A percentile compares a stretch with the other conserved stretches of the same genome.
Conservation (phyloP, 1,140 invertebrate genomes). For the Leguminivora glycinivorella region DNA sequence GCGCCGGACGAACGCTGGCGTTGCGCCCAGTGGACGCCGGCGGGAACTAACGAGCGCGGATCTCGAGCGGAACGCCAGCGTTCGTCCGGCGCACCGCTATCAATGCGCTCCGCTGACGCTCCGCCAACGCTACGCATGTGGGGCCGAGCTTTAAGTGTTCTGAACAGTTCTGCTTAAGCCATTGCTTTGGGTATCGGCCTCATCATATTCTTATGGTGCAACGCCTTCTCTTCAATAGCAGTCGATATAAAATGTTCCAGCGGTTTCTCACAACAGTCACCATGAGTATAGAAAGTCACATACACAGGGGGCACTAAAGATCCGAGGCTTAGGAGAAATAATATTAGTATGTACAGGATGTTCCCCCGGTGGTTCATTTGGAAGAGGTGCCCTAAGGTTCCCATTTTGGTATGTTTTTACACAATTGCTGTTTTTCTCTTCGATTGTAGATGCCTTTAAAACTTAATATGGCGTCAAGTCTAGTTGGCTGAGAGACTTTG, state of each 20-base stretch:
- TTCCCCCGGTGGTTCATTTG: conserved; percentile 35
- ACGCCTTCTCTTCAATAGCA: not conserved
- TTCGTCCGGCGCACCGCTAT: too few species aligned
- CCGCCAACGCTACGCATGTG: too few species aligned
- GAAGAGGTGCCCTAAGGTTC: conserved; percentile 3
- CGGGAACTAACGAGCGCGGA: too few species aligned
- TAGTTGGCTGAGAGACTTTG: not conserved
- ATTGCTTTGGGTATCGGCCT: not conserved
- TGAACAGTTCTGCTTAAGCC: not conserved
- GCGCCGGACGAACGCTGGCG: too few species aligned
- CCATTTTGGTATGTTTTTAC: not conserved
- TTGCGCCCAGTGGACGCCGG: too few species aligned
- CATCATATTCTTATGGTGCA: not conserved
- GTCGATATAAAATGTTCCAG: conserved; percentile 48
- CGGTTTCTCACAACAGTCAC: conserved; percentile 52
- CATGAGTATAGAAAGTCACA: conserved; percentile 49
- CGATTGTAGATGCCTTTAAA: too few species aligned
- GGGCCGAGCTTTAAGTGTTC: too few species aligned
- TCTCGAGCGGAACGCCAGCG: too few species aligned
- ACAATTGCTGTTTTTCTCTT: not conserved
- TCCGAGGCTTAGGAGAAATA: conserved; percentile 44
- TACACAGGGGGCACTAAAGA: conserved; percentile 55
- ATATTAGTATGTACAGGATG: conserved; percentile 46
- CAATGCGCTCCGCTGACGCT: too few species aligned
- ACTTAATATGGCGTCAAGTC: not conserved